Conservation (phyloP, 2,888 invertebrate genomes). For the Pimpla rufipes region DNA sequence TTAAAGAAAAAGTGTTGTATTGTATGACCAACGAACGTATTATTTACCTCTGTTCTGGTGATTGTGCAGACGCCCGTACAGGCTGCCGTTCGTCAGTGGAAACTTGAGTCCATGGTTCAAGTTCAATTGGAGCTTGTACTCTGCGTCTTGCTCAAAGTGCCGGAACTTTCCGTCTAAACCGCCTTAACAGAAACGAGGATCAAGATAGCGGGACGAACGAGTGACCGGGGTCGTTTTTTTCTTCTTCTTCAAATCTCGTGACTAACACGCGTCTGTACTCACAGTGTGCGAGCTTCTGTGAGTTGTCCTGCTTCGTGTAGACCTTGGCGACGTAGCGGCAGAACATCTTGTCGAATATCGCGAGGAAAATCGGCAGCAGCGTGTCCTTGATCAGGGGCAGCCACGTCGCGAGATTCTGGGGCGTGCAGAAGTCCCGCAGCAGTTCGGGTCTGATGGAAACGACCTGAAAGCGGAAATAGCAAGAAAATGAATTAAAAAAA, state of each 20-base stretch:
- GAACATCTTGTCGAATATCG: conserved; percentile 87
- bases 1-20: not conserved
- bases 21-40: not conserved
- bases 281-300: conserved; percentile 81
- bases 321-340: conserved; percentile 87
- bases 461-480: conserved; percentile 83
- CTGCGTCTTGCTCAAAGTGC: conserved; percentile 85
- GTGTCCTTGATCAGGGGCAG: conserved; percentile 87
- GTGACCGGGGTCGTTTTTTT: not conserved
- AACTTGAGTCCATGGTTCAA: conserved; percentile 87
- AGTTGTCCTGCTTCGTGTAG: conserved; percentile 84
- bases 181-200: conserved; percentile 79
- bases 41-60: conserved; percentile 81
- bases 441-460: conserved; percentile 86
- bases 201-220: conserved; percentile 5
- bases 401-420: conserved; percentile 87
- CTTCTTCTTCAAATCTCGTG: not conserved
- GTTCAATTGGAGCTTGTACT: conserved; percentile 83
- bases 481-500: conserved; percentile 9
- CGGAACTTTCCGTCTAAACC: conserved; percentile 88
- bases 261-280: too few relatives aligned
- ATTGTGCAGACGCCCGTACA: conserved; percentile 87
- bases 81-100: conserved; percentile 88
- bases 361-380: conserved; percentile 87
- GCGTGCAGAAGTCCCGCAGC: conserved; percentile 86